These are phyloP conservation scores for Odontomyia ornata DNA, from an alignment of 2,888 invertebrate species.

Conservation along the genomic window DNA sequence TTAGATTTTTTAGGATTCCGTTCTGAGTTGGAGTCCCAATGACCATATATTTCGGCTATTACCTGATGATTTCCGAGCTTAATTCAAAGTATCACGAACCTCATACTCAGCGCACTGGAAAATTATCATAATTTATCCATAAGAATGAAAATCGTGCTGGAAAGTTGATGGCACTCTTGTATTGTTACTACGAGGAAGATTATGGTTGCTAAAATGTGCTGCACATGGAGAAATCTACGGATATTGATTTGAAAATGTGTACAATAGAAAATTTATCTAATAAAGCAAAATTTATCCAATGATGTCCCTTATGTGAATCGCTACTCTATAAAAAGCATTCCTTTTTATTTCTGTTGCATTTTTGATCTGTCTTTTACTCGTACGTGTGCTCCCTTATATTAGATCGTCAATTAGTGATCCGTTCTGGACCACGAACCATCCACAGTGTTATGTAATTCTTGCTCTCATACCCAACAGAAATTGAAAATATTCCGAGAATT, in stretches of 20 bases:
- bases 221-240: too few species aligned
- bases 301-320: too few species aligned
- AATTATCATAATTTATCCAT: slow-evolving; percentile 42
- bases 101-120: background rate
- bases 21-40: background rate
- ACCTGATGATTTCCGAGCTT: slow-evolving; percentile 20
- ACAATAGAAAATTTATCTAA: too few species aligned
- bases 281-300: too few species aligned
- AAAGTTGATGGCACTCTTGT: background rate
- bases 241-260: too few species aligned
- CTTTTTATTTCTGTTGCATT: too few species aligned
- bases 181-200: background rate
- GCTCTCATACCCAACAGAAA: slow-evolving; percentile 8
- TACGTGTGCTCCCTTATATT: background rate
- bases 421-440: background rate
- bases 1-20: background rate
- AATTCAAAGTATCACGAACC: slow-evolving; percentile 40
- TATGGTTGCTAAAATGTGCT: too few species aligned
- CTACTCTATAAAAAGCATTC: too few species aligned
- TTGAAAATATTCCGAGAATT: slow-evolving; percentile 29
- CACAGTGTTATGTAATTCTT: slow-evolving; percentile 8
- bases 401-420: background rate
- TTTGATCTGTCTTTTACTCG: background rate
- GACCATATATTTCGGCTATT: background rate
- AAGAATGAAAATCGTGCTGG: background rate